phyloP scores from a whole-genome alignment of 2,797 vertebrate species.

The Sebastes taczanowskii region DNA sequence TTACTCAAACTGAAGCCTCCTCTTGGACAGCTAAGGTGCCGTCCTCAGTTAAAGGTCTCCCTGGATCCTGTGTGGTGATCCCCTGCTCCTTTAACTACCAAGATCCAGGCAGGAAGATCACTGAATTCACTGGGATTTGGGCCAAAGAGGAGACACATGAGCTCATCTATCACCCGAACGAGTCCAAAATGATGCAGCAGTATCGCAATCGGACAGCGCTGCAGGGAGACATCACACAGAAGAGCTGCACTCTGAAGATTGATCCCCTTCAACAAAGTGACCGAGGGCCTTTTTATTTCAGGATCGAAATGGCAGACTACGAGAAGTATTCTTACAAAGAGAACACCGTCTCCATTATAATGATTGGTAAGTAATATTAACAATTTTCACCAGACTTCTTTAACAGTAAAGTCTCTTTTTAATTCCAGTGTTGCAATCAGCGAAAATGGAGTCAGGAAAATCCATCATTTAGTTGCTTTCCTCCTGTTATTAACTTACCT shows the following conservation, averaged over 20 bases:
- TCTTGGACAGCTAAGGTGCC: constrained; percentile 65
- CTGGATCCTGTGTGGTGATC: constrained; percentile 77
- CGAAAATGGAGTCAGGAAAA: not conserved
- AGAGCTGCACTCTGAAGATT: constrained; percentile 77
- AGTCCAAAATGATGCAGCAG: not conserved
- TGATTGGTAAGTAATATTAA: constrained; percentile 64
- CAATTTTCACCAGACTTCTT: not conserved
- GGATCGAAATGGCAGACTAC: constrained; percentile 67
- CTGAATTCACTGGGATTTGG: constrained; percentile 70
- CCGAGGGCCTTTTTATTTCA: constrained; percentile 63
- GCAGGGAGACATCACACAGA: constrained; percentile 61
- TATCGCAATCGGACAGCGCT: constrained; percentile 59
- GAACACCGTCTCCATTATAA: constrained; percentile 38
- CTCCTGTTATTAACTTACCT: not conserved
- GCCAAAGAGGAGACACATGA: rapidly evolving
- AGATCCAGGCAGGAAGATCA: not conserved
- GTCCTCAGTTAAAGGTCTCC: constrained; percentile 59
- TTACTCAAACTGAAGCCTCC: constrained; percentile 18
- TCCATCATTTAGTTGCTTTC: not conserved
- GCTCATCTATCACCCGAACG: constrained; percentile 45
- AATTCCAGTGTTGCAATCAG: not conserved
- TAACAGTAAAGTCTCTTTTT: not conserved
- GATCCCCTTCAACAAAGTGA: constrained; percentile 58
- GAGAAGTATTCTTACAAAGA: constrained; percentile 33
- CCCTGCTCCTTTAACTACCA: constrained; percentile 75